Evolutionary conservation across 53 echinoderm and acorn worm species (phyloP), one percentile per base, ranked within the genome.

Genomic region (Holothuria leucospilota): DNA sequence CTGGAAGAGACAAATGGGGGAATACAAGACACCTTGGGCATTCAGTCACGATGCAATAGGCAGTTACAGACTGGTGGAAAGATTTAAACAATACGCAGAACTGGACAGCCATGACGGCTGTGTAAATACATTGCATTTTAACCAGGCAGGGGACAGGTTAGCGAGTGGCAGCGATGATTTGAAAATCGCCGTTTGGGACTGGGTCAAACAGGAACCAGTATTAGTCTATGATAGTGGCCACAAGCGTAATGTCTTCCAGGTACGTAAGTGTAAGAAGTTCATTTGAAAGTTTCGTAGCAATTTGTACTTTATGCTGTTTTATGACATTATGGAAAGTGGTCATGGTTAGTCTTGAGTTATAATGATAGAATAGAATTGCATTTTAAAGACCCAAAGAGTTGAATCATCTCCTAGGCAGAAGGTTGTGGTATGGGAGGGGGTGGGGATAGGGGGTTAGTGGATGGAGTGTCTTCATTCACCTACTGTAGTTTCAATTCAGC

Each of bases 121-220:
- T 82, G 98, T 98, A 5, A 98, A 98, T 46, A 95, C 98, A 20
- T 81, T 98, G 51, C 98, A 98, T 77, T 98, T 98, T 61, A 98
- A 95, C 73, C 93, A 91, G 39, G 49, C 82, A 6, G 98, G 95
- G 7, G 77, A 84, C 42, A 89, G 95, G 25, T 86, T 97, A n/a
- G 95, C 97, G 0, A 95, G 93, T 30, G 97, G 97, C 6, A 97
- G 97, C 28, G 97, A 97, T 38, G 97, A 97, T 68, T 87, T 97
- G 39, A 89, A 93, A 67, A 92, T 97, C 15, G 93, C 93, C 15
- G 83, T 95, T 20, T 95, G 97, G 97, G 93, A 95, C 69, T 95
- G 97, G 95, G 93, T 91, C 5, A 62, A 40, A 20, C 75, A 97
- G 72, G 89, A 90, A 59, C 82, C 95, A 16, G 82, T 69, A 16